Conservation (phyloP, 2,113 vertebrate species). For the Gila orcuttii region DNA sequence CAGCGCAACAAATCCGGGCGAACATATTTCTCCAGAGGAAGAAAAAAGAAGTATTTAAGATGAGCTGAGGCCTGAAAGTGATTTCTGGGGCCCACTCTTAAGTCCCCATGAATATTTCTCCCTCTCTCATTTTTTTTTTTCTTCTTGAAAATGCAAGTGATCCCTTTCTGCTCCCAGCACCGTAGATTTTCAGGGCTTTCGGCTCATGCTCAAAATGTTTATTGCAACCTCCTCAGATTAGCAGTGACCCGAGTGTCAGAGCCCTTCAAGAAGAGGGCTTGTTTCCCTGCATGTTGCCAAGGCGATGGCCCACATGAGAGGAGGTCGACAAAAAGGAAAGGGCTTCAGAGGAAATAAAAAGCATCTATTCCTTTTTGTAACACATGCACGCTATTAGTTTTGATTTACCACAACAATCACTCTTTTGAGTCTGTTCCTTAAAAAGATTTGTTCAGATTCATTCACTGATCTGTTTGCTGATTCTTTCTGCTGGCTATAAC, state of each 20-base stretch:
- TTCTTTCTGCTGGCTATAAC: neutral
- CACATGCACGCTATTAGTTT: conserved; percentile 21
- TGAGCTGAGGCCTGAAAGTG: conserved; percentile 35
- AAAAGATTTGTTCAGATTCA: neutral
- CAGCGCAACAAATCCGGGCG: conserved; percentile 47
- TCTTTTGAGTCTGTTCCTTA: neutral
- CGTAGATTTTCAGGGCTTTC: conserved; percentile 68
- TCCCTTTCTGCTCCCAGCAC: conserved; percentile 59
- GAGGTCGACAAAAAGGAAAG: conserved; percentile 61
- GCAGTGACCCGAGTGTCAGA: conserved; percentile 72
- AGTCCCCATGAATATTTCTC: conserved; percentile 61
- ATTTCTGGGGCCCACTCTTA: conserved; percentile 52
- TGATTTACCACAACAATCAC: neutral
- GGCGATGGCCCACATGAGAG: conserved; percentile 70
- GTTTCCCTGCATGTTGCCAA: conserved; percentile 75
- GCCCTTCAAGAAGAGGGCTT: conserved; percentile 69
- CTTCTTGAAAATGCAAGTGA: conserved; percentile 61
- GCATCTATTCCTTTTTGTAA: conserved; percentile 39
- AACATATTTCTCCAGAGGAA: conserved; percentile 27
- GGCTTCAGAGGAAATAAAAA: conserved; percentile 47
- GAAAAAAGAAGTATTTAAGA: conserved; percentile 25
- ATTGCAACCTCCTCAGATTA: conserved; percentile 73
- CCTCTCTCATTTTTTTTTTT: conserved; percentile 42
- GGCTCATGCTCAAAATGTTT: conserved; percentile 70
- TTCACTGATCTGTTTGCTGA: neutral